phyloP scores from a whole-genome alignment of 1,140 invertebrate genomes.

The Dolichoris vasculosae region DNA sequence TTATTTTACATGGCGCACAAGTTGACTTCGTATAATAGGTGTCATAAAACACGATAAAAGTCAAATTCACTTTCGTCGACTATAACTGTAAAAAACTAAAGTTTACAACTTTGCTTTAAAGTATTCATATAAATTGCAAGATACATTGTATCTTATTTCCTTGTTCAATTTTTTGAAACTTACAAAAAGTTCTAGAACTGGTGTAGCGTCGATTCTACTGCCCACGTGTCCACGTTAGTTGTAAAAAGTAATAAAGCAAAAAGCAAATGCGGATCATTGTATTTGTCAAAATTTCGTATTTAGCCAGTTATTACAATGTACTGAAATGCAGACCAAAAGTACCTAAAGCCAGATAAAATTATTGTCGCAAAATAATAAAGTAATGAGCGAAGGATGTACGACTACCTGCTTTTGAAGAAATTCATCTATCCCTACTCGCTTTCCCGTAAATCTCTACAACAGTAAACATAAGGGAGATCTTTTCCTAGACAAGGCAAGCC shows the following conservation, averaged over 20 bases:
- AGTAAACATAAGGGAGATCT: neutral
- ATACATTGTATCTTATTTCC: conserved; percentile 23
- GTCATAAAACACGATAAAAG: conserved; percentile 19
- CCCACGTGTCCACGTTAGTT: conserved; percentile 3
- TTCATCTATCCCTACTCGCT: neutral
- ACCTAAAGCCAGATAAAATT: neutral
- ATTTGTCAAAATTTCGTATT: neutral
- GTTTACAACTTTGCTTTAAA: conserved; percentile 23
- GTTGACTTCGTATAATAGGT: neutral
- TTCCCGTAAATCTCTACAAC: neutral
- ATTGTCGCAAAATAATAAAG: conserved; percentile 34
- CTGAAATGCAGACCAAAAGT: neutral
- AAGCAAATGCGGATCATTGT: neutral
- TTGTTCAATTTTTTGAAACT: conserved; percentile 49
- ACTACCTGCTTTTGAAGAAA: conserved; percentile 27
- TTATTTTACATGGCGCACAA: neutral
- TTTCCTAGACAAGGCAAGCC: neutral
- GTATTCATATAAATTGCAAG: conserved; percentile 21
- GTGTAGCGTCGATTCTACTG: neutral
- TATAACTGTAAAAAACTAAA: conserved; percentile 36
- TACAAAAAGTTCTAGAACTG: neutral
- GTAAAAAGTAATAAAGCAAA: conserved; percentile 50
- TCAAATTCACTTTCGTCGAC: conserved; percentile 36
- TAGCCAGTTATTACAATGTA: neutral
- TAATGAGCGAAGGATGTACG: conserved; percentile 35